These are phyloP conservation scores for Cuculus canorus DNA, from an alignment of 2,797 vertebrate genomes.

Conservation along the genomic window DNA sequence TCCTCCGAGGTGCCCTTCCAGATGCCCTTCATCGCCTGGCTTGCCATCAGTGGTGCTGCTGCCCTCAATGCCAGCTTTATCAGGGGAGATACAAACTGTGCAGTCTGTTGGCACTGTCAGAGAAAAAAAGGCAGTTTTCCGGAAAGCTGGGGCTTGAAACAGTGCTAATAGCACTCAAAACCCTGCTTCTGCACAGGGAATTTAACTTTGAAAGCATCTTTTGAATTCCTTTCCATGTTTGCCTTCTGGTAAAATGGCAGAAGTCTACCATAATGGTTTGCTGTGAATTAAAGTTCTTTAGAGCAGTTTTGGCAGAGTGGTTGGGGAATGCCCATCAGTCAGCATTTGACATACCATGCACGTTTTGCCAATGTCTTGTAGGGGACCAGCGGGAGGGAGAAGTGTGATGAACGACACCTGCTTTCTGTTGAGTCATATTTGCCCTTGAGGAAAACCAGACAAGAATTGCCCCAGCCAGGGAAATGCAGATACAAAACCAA, in stretches of 20 bases:
- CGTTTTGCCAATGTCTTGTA: neutral
- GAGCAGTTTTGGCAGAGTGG: neutral
- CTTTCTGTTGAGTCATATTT: neutral
- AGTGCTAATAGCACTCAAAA: neutral
- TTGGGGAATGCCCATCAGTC: neutral
- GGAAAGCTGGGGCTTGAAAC: neutral
- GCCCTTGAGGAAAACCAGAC: neutral
- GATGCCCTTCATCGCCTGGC: neutral
- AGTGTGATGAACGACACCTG: neutral
- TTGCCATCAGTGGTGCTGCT: neutral
- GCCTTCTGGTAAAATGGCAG: neutral
- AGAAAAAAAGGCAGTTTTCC: neutral
- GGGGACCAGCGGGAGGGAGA: neutral
- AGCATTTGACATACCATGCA: neutral
- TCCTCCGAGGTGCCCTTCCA: neutral
- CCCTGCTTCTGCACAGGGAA: neutral
- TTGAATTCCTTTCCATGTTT: neutral
- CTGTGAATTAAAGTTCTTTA: neutral
- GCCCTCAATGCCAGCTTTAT: neutral
- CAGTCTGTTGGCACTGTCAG: accelerated
- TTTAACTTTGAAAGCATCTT: neutral
- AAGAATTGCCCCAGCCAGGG: neutral
- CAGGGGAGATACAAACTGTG: neutral
- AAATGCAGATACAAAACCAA: neutral
- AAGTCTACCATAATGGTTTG: neutral